Base-by-base conservation (phyloP, 2,888 invertebrate species). In the Baccha elongata region DNA sequence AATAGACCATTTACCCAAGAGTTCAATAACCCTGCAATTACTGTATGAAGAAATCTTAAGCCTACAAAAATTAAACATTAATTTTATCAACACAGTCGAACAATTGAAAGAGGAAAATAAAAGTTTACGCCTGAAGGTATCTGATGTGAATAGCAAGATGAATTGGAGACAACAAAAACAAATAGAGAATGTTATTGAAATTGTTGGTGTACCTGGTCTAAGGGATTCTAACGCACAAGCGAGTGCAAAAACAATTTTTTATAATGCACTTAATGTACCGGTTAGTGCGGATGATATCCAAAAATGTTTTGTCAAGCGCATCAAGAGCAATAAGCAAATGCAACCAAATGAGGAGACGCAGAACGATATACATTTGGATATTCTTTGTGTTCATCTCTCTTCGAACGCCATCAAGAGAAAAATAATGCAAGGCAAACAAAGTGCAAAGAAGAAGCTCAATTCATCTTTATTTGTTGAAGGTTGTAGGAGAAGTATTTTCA, bases 31-130 rank as follows among this genome's bases (percentile, higher is more conserved):
- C n/a, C n/a, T n/a, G n/a, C n/a, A n/a, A n/a, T n/a, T n/a, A n/a
- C n/a, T n/a, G n/a, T n/a, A n/a, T n/a, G n/a, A n/a, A n/a, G n/a
- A n/a, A n/a, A n/a, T n/a, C n/a, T n/a, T n/a, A n/a, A n/a, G n/a
- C n/a, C n/a, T n/a, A n/a, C n/a, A n/a, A n/a, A n/a, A n/a, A n/a
- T n/a, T n/a, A n/a, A n/a, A n/a, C n/a, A n/a, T n/a, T n/a, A n/a
- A n/a, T n/a, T n/a, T n/a, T n/a, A n/a, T n/a, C n/a, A n/a, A n/a
- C n/a, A n/a, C n/a, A n/a, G n/a, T n/a, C n/a, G n/a, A n/a, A n/a
- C 48, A 64, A n/a, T 10, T 64, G 11, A 40, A 50, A 40, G 50
- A 65, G 3, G 50, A 65, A 26, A 65, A 50, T 21, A 46, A 48
- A 19, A 35, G 11, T 21, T 46, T 62, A 7, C 11, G 46, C 10